Base-by-base conservation (phyloP, 2,888 invertebrate genomes). In the Bombylius major region DNA sequence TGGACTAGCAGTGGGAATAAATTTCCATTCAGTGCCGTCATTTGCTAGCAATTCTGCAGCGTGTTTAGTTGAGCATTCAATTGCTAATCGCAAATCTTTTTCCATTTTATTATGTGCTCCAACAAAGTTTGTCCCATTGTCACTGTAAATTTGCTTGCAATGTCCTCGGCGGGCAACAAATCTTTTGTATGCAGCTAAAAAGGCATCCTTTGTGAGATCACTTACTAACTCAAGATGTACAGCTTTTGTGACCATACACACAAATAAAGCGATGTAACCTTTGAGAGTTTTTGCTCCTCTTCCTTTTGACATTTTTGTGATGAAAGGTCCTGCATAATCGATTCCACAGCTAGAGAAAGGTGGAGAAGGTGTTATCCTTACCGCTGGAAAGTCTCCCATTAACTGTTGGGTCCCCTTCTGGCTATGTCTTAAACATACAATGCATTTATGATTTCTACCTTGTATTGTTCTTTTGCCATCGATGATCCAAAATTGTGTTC, bases 1-100 rank as follows among this genome's bases (percentile, higher is more conserved):
- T 3, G 68, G 65, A n/a, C 65, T 55, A 12, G 51, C 50, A 5
- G 66, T 65, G 4, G 68, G 66, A 47, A 62, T 66, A 44, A 69
- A 71, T 36, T 66, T 49, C n/a, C n/a, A n/a, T n/a, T n/a, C n/a
- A n/a, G n/a, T n/a, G n/a, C n/a, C n/a, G n/a, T n/a, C 49, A 13
- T 49, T 49, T n/a, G 49, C 31, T 31, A 32, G 32, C 5, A 33
- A n/a, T 49, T 32, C 13, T 33, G 49, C 49, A 8, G 33, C 33
- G 14, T 49, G 7, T 23, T 31, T 49, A 5, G 23, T 23, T 23
- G 23, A 23, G 23, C 23, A 23, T 23, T 23, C 23, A 9, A 52
- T 52, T 7, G 52, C 32, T 44, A 14, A 13, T 44, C 44, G 44
- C 13, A 52, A 13, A 11, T 45, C 45, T 23, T 45, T 42, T 4